Evolutionary conservation across 2,888 invertebrate genomes (phyloP), one percentile per base, ranked within the genome.

Genomic region (Boloria selene): DNA sequence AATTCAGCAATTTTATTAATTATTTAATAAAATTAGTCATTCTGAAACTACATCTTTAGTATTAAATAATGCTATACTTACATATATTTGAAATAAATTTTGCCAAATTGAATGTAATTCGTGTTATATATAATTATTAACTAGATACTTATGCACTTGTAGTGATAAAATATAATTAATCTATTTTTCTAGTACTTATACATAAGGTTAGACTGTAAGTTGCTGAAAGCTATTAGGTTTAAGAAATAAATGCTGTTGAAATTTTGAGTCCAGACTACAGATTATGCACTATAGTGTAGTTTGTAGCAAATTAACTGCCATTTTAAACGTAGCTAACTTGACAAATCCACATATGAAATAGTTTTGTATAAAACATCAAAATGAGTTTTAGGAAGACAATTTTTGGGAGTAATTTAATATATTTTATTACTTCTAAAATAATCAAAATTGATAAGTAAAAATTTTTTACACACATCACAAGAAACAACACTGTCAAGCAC

Each of bases 401-500:
- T 22, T 22, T 22, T 22, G 22, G 22, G 1, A 22, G 22, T 22
- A 22, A 22, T 17, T 38, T 54, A 3, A 7, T 13, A n/a, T 16
- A n/a, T 49, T 4, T 6, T 16, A n/a, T 49, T 17, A 14, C 6
- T 49, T 17, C 7, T 50, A 14, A 50, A 50, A 50, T 22, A 17
- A 18, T 13, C 4, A 3, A 17, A 55, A n/a, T 17, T 14, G 31
- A 54, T 4, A 54, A 38, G 10, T 38, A 31, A 7, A 31, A 31
- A 0, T 10, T 10, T 31, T 16, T 13, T 42, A 22, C 22, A 53
- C 7, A 47, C 16, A 52, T 52, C 58, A 45, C 51, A 59, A 60
- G 16, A 65, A 44, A 31, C n/a, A 52, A 38, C 64, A 69, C 64
- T 69, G 69, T 69, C 69, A 55, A 69, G 54, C 69, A 69, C 69